Percentiles rank a stretch among this genome's conserved stretches.
Conservation (phyloP, 2,797 vertebrate genomes). For the Triplophysa bombifrons region DNA sequence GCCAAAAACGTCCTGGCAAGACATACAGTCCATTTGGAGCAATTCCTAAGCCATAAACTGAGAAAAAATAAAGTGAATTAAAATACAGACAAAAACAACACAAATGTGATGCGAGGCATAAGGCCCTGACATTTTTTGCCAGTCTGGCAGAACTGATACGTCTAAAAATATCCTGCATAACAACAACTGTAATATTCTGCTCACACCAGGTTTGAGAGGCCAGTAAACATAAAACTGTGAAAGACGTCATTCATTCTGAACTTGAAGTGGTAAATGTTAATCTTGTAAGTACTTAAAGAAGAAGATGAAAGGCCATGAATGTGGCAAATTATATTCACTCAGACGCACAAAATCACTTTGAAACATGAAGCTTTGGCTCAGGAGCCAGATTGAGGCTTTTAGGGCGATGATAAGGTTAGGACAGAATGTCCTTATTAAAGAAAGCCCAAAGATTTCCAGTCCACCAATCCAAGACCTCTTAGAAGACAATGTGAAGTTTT, state of each 20-base stretch:
- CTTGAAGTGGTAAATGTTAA: slow-evolving; percentile 18
- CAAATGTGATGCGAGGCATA: slow-evolving; percentile 29
- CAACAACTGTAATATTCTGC: slow-evolving; percentile 14
- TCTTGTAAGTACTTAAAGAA: slow-evolving; percentile 39
- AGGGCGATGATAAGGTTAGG: background rate
- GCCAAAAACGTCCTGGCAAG: slow-evolving; percentile 57
- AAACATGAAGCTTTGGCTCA: slow-evolving; percentile 34
- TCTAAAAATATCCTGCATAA: slow-evolving; percentile 23
- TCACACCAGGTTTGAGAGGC: background rate
- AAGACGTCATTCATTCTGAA: slow-evolving; percentile 41
- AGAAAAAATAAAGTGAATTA: slow-evolving; percentile 46
- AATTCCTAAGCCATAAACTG: slow-evolving; percentile 66
- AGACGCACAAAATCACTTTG: slow-evolving; percentile 22
- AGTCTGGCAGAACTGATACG: slow-evolving; percentile 36
- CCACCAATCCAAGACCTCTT: slow-evolving; percentile 3
- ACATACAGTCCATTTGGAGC: slow-evolving; percentile 69
- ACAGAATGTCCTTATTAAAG: slow-evolving; percentile 2
- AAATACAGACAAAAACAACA: slow-evolving; percentile 44
- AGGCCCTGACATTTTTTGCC: slow-evolving; percentile 20
- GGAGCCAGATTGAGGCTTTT: slow-evolving; percentile 35
- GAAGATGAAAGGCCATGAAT: slow-evolving; percentile 27
- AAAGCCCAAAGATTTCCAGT: background rate
- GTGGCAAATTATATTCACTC: slow-evolving; percentile 32
- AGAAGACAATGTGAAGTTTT: slow-evolving; percentile 1
- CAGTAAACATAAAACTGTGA: slow-evolving; percentile 26